A percentile compares a stretch with the other conserved stretches of the same genome.
These are phyloP conservation scores for Rosalia funebris DNA, from an alignment of 2,888 invertebrate genomes.

Conservation along the genomic window DNA sequence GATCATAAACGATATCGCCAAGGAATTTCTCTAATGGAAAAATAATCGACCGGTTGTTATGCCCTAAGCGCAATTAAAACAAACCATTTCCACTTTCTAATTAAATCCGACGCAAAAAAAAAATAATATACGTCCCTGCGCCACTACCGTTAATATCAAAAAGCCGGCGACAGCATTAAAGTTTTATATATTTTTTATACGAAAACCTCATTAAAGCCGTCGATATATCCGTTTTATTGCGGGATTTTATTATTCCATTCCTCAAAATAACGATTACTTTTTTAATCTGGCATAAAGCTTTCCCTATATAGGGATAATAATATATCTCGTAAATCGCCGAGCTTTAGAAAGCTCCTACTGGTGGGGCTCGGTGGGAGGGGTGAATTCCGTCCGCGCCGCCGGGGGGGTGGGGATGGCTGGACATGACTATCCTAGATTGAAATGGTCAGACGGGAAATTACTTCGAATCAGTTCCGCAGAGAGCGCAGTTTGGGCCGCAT, in stretches of 20 bases:
- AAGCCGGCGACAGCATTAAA: slow-evolving; percentile 15
- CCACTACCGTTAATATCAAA: slow-evolving; percentile 23
- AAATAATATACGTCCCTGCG: not conserved
- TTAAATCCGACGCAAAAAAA: not conserved
- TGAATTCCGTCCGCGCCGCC: slow-evolving; percentile 31
- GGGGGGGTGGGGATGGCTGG: slow-evolving; percentile 50
- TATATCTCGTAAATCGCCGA: slow-evolving; percentile 45
- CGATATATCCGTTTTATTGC: slow-evolving; percentile 46
- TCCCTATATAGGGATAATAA: slow-evolving; percentile 33
- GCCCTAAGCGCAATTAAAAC: not conserved
- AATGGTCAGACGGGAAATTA: slow-evolving; percentile 42
- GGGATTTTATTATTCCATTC: slow-evolving; percentile 43
- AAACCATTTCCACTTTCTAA: not conserved
- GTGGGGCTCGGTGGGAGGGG: slow-evolving; percentile 44
- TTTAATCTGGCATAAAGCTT: slow-evolving; percentile 50
- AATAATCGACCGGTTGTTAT: not conserved
- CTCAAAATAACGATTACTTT: slow-evolving; percentile 48
- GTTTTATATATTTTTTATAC: slow-evolving; percentile 38
- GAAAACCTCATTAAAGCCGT: slow-evolving; percentile 38
- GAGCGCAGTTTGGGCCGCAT: slow-evolving; percentile 11
- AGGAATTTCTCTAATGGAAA: not conserved
- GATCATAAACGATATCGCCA: too few species aligned
- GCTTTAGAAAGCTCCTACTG: slow-evolving; percentile 44
- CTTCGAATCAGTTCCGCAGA: slow-evolving; percentile 18
- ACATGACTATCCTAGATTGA: slow-evolving; percentile 49